A percentile compares a stretch with the other conserved stretches of the same genome.
phyloP scores from a whole-genome alignment of 2,888 invertebrate genomes.

The Oscheius sp. region DNA sequence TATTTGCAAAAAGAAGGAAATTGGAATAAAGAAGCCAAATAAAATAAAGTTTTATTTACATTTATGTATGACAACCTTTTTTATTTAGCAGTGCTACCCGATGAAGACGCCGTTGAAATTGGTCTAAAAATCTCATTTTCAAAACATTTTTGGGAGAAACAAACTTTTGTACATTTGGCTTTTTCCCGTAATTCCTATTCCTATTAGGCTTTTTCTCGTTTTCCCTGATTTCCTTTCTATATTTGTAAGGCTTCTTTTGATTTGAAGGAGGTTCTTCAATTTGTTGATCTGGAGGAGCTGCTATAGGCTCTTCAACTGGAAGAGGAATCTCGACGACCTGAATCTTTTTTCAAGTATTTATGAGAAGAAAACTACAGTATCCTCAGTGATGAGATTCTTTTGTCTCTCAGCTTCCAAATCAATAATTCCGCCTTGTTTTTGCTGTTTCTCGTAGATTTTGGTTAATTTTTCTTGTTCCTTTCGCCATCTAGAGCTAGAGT shows the following conservation, averaged over 20 bases:
- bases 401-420: slow-evolving; percentile 39
- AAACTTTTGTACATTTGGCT: too few relatives aligned
- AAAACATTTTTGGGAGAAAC: too few relatives aligned
- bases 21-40: too few relatives aligned
- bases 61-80: too few relatives aligned
- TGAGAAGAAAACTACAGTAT: slow-evolving; percentile 15
- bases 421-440: slow-evolving; percentile 36
- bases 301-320: not conserved
- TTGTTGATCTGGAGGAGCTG: not conserved
- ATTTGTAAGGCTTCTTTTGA: too few relatives aligned
- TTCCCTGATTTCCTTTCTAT: too few relatives aligned
- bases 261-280: not conserved
- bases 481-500: slow-evolving; percentile 24
- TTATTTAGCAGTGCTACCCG: too few relatives aligned
- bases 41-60: too few relatives aligned
- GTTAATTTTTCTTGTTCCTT: slow-evolving; percentile 17
- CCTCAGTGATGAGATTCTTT: slow-evolving; percentile 36
- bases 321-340: not conserved
- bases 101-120: too few relatives aligned
- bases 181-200: too few relatives aligned
- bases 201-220: too few relatives aligned
- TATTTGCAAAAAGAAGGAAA: not conserved
- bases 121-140: too few relatives aligned
- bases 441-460: slow-evolving; percentile 35
- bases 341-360: not conserved